phyloP scores from a whole-genome alignment of 2,888 invertebrate species.

The Calephelis perditalis region DNA sequence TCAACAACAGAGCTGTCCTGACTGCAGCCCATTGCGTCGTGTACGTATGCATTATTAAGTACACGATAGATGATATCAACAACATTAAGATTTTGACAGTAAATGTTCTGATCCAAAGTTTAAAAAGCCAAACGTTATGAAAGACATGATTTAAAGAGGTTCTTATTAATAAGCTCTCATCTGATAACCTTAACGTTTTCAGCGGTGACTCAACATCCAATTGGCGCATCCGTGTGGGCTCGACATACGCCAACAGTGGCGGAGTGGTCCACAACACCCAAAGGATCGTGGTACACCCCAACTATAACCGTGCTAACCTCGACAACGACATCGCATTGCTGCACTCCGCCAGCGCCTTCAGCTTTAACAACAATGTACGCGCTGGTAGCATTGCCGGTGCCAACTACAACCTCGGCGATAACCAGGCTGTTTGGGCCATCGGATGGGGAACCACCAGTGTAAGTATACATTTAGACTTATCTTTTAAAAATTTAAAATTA shows the following conservation, averaged over 20 bases:
- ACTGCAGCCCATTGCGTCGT: conserved; percentile 17
- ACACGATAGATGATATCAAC: background rate
- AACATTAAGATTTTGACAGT: background rate
- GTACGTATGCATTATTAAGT: background rate
- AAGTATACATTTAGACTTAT: conserved; percentile 8
- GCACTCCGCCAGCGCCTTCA: conserved; percentile 23
- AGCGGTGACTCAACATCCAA: background rate
- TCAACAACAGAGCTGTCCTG: conserved; percentile 19
- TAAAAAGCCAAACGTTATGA: too few species aligned
- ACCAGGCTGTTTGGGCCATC: conserved; percentile 31
- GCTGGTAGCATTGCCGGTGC: conserved; percentile 29
- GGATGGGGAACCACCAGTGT: conserved; percentile 35
- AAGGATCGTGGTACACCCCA: conserved; percentile 32
- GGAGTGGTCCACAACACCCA: conserved; percentile 25
- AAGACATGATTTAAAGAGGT: too few species aligned
- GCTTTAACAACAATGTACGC: conserved; percentile 21
- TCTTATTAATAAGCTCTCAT: too few species aligned
- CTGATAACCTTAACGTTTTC: background rate
- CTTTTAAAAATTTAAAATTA: too few species aligned
- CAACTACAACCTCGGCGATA: conserved; percentile 30
- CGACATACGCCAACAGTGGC: conserved; percentile 30
- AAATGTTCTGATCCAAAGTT: background rate
- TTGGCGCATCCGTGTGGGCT: conserved; percentile 38
- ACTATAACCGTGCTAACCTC: conserved; percentile 33
- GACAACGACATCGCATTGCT: conserved; percentile 41